Conservation (phyloP, 2,113 vertebrate species). For the Rhipidura dahli region DNA sequence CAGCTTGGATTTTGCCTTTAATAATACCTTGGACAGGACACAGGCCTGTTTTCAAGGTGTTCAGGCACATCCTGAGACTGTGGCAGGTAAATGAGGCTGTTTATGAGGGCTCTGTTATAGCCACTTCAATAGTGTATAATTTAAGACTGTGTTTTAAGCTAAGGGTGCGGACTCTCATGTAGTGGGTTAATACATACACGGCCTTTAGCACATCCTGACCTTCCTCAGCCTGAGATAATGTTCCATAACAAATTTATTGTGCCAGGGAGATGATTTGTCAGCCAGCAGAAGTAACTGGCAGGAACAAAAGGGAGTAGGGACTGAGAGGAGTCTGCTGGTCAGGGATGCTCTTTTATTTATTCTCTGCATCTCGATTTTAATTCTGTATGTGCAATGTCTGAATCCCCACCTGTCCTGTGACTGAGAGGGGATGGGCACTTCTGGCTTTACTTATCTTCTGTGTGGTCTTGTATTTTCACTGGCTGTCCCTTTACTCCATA, state of each 20-base stretch:
- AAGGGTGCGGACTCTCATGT: slow-evolving; percentile 26
- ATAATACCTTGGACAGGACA: background rate
- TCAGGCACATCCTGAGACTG: background rate
- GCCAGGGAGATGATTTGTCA: slow-evolving; percentile 61
- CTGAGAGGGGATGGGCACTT: background rate
- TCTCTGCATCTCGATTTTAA: background rate
- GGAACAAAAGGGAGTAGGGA: slow-evolving; percentile 27
- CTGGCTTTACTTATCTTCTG: background rate
- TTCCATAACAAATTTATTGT: slow-evolving; percentile 73
- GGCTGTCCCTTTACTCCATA: background rate
- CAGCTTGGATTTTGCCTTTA: background rate
- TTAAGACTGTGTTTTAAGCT: slow-evolving; percentile 45
- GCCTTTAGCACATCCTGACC: slow-evolving; percentile 69
- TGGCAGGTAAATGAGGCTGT: slow-evolving; percentile 44
- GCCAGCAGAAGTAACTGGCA: slow-evolving; percentile 30
- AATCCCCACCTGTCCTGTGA: background rate
- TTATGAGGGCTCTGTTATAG: slow-evolving; percentile 32
- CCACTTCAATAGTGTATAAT: slow-evolving; percentile 40
- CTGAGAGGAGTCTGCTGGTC: background rate
- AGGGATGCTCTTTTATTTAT: slow-evolving; percentile 33
- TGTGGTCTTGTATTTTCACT: background rate
- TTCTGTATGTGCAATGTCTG: background rate
- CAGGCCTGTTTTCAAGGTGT: background rate
- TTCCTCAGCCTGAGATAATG: slow-evolving; percentile 69
- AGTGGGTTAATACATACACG: slow-evolving; percentile 64